These are phyloP conservation scores for Lipotes vexillifer DNA, from an alignment of 2,113 vertebrate species.

Conservation along the genomic window DNA sequence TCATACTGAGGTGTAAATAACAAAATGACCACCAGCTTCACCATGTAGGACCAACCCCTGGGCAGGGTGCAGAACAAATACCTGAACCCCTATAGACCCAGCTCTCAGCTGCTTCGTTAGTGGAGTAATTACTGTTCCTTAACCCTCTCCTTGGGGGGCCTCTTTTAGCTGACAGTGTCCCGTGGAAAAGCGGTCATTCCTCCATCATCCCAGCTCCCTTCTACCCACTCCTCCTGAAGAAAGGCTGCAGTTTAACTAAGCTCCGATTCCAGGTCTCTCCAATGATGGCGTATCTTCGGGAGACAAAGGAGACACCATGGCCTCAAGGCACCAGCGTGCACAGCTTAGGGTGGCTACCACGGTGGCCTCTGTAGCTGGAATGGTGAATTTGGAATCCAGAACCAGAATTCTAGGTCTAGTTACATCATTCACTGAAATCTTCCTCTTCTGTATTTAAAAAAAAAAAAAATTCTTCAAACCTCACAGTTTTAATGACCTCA, in stretches of 20 bases:
- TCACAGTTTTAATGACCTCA: neutral
- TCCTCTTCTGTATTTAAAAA: neutral
- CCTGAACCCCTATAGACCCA: accelerated
- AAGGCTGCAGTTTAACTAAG: constrained; percentile 56
- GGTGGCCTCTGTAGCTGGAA: neutral
- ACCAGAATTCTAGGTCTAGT: neutral
- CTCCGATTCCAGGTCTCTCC: constrained; percentile 57
- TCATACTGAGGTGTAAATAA: neutral
- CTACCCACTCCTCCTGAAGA: constrained; percentile 28
- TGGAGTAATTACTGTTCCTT: neutral
- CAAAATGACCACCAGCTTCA: no score
- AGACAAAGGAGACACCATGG: neutral
- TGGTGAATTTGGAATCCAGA: neutral
- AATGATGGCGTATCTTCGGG: constrained; percentile 65
- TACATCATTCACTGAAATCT: neutral
- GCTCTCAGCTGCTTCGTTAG: neutral
- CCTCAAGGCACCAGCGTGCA: neutral
- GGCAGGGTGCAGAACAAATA: neutral
- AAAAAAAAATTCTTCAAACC: neutral
- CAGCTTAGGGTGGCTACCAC: no score
- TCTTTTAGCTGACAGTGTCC: constrained; percentile 26
- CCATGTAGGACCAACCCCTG: neutral
- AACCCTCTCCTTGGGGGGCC: neutral
- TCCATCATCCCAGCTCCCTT: constrained; percentile 67
- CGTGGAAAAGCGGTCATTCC: constrained; percentile 67